These are phyloP conservation scores for Hyphantria cunea DNA, from an alignment of 1,140 invertebrate genomes.

Conservation along the genomic window DNA sequence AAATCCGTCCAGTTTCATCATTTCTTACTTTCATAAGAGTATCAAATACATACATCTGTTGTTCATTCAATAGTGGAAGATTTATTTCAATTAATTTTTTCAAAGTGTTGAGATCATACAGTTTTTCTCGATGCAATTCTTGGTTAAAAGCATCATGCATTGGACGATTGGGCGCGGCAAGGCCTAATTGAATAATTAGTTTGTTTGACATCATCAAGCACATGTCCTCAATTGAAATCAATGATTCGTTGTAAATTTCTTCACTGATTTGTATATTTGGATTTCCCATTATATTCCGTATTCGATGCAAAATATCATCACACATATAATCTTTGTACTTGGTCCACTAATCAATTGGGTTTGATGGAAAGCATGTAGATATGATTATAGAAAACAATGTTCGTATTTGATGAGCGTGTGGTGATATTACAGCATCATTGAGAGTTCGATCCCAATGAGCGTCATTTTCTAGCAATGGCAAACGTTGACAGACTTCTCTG, in stretches of 20 bases:
- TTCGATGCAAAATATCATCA: slow-evolving; percentile 45
- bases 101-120: too few relatives aligned
- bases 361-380: slow-evolving; percentile 61
- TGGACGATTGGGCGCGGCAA: not conserved
- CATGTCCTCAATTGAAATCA: too few relatives aligned
- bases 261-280: not conserved
- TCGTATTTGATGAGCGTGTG: slow-evolving; percentile 56
- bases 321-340: slow-evolving; percentile 66
- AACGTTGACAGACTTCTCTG: slow-evolving; percentile 56
- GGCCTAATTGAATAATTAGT: too few relatives aligned
- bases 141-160: slow-evolving; percentile 12
- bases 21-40: too few relatives aligned
- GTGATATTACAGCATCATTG: slow-evolving; percentile 53
- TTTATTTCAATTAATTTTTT: too few relatives aligned
- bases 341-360: slow-evolving; percentile 42
- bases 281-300: slow-evolving; percentile 11
- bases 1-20: too few relatives aligned
- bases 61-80: too few relatives aligned
- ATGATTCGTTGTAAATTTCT: too few relatives aligned
- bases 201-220: too few relatives aligned
- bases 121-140: slow-evolving; percentile 4
- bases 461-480: slow-evolving; percentile 53
- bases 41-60: too few relatives aligned
- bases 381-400: slow-evolving; percentile 64
- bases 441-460: slow-evolving; percentile 62